Conservation (phyloP, 1,140 invertebrate species). For the Drosophila yakuba region DNA sequence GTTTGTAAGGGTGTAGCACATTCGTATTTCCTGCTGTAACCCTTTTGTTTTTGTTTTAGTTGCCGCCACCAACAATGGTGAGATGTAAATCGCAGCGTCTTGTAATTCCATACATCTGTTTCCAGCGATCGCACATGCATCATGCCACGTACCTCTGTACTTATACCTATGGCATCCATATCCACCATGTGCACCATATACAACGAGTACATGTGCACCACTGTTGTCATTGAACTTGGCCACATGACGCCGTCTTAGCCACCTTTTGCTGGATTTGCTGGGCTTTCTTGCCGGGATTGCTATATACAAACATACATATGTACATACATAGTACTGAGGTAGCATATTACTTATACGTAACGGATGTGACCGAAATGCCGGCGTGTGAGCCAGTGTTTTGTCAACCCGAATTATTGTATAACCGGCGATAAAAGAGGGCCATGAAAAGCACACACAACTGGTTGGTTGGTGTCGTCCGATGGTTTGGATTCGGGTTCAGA, state of each 20-base stretch:
- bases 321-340: background rate
- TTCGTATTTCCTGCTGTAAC: conserved; percentile 4
- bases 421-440: conserved; percentile 27
- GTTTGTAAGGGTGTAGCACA: background rate
- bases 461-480: background rate
- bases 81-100: conserved; percentile 70
- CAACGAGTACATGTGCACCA: background rate
- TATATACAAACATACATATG: no score
- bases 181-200: background rate
- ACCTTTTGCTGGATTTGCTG: conserved; percentile 31
- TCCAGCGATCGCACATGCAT: conserved; percentile 39
- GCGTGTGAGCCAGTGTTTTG: conserved; percentile 41
- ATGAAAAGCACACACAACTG: conserved; percentile 16
- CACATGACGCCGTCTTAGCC: conserved; percentile 47
- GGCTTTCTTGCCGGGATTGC: conserved; percentile 21
- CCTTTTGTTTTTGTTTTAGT: conserved; percentile 25
- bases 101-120: conserved; percentile 71
- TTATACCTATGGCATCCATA: no score
- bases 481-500: conserved; percentile 1
- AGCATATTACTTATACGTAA: conserved; percentile 43
- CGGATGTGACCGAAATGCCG: conserved; percentile 60
- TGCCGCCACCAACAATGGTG: conserved; percentile 55
- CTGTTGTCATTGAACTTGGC: conserved; percentile 68
- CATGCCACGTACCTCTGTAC: conserved; percentile 1
- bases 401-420: conserved; percentile 40